Conservation (phyloP, 1,140 invertebrate genomes). For the Brachionus rubens region DNA sequence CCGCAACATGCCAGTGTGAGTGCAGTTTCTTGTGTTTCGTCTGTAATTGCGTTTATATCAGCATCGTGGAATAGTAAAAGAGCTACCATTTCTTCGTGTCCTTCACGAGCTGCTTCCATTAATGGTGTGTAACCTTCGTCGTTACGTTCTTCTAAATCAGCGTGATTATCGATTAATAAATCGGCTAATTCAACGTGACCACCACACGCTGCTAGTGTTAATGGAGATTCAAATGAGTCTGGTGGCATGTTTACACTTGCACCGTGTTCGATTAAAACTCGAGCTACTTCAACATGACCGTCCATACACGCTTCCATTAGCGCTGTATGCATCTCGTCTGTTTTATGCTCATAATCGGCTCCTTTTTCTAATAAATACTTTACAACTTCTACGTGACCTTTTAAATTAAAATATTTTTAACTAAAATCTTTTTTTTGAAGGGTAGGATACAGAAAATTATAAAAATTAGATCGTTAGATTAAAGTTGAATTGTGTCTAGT, state of each 20-base stretch:
- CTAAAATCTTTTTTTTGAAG: no score
- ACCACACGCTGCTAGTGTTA: constrained; percentile 94
- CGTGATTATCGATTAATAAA: constrained; percentile 86
- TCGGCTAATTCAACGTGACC: constrained; percentile 92
- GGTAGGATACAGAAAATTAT: no score
- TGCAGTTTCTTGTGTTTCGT: constrained; percentile 94
- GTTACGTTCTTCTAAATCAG: constrained; percentile 97
- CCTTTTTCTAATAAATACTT: constrained; percentile 61
- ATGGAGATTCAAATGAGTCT: constrained; percentile 96
- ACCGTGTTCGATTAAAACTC: constrained; percentile 63
- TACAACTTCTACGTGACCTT: constrained; percentile 67
- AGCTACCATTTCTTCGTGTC: constrained; percentile 96
- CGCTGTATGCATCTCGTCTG: constrained; percentile 97
- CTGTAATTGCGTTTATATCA: constrained; percentile 94
- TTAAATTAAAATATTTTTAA: no score
- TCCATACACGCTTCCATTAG: constrained; percentile 99
- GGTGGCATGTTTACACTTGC: constrained; percentile 70
- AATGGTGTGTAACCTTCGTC: constrained; percentile 99
- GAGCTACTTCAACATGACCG: constrained; percentile 72
- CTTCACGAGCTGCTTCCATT: constrained; percentile 88
- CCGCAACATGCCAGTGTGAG: constrained; percentile 93
- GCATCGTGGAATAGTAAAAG: constrained; percentile 87
- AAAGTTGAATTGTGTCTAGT: no score
- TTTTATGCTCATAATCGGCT: constrained; percentile 74
- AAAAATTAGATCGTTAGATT: no score